Evolutionary conservation across 2,888 invertebrate genomes (phyloP).

Genomic region (Dasypolia templi): DNA sequence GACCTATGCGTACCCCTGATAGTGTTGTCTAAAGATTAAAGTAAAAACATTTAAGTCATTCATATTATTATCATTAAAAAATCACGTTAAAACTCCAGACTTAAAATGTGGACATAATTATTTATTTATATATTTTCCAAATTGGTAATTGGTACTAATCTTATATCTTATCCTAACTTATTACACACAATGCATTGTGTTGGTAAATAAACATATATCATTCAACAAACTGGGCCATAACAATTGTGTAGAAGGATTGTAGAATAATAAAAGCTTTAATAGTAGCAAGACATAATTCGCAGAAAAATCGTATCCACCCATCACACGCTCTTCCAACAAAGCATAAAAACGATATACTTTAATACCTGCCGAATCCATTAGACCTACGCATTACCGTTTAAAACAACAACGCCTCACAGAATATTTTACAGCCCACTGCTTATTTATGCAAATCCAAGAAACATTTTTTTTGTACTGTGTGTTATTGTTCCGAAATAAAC

Average conservation of each 20-base stretch:
- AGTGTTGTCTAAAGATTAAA: neutral
- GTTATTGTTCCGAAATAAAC: too few species aligned
- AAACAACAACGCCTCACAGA: constrained; percentile 57
- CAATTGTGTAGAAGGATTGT: too few species aligned
- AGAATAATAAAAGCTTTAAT: constrained; percentile 3
- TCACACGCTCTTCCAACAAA: constrained; percentile 41
- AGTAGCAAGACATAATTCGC: constrained; percentile 14
- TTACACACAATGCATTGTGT: neutral
- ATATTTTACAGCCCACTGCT: constrained; percentile 58
- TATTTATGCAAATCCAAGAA: constrained; percentile 71
- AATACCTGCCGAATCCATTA: constrained; percentile 58
- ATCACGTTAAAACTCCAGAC: neutral
- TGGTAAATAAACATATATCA: neutral
- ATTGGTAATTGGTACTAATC: too few species aligned
- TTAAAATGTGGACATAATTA: neutral
- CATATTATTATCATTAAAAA: neutral
- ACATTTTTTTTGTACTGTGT: too few species aligned
- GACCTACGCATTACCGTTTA: constrained; percentile 55
- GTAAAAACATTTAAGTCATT: neutral
- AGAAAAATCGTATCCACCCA: constrained; percentile 29
- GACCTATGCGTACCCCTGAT: neutral
- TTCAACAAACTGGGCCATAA: too few species aligned
- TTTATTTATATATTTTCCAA: too few species aligned
- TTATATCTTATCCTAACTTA: too few species aligned
- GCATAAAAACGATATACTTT: constrained; percentile 45